Percentiles rank a stretch among this genome's conserved stretches.
Evolutionary conservation across 2,888 invertebrate genomes (phyloP).

Genomic region (Hirtodrosophila duncani): DNA sequence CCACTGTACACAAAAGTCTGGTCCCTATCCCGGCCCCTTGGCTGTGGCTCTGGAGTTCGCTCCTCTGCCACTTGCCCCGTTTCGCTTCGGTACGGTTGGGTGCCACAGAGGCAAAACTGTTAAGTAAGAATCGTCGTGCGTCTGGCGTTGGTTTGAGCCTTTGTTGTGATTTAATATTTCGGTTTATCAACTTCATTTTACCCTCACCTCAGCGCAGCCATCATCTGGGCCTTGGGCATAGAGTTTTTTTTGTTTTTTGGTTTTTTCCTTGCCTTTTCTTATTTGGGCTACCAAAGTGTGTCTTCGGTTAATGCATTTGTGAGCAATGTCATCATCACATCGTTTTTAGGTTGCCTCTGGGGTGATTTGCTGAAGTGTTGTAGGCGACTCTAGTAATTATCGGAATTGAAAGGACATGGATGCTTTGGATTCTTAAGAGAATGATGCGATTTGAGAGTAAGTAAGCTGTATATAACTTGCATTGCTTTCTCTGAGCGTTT

Average conservation of each 20-base stretch:
- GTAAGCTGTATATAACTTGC: too few relatives aligned
- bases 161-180: constrained; percentile 54
- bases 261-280: constrained; percentile 3
- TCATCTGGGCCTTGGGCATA: neutral
- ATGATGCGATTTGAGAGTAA: too few relatives aligned
- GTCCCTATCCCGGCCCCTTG: neutral
- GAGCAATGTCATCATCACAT: constrained; percentile 1
- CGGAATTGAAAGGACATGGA: too few relatives aligned
- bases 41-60: neutral
- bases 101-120: too few relatives aligned
- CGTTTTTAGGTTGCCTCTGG: constrained; percentile 4
- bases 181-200: constrained; percentile 40
- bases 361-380: neutral
- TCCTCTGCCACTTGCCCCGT: neutral
- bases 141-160: constrained; percentile 23
- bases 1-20: neutral
- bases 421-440: too few relatives aligned
- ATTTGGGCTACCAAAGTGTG: constrained; percentile 18
- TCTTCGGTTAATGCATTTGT: constrained; percentile 19
- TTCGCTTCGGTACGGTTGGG: neutral
- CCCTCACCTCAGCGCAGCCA: constrained; percentile 3
- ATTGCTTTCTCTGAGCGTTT: too few relatives aligned
- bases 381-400: neutral
- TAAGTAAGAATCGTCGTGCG: constrained; percentile 6
- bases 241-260: constrained; percentile 3